phyloP scores from a whole-genome alignment of 2,797 vertebrate genomes.

The Sebastes taczanowskii region DNA sequence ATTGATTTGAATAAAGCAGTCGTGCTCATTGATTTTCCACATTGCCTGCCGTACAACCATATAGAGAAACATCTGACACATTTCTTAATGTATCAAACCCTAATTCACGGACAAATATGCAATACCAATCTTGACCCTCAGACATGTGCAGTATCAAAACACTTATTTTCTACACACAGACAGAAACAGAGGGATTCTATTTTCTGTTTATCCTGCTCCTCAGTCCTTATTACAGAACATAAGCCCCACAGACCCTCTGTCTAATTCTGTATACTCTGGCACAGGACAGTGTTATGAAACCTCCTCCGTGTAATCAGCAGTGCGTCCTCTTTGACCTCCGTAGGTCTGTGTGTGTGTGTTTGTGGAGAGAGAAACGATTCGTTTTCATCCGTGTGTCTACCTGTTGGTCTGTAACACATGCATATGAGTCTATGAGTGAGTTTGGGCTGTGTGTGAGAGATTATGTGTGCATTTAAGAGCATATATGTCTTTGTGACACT shows the following conservation, averaged over 20 bases:
- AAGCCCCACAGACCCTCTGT: slow-evolving; percentile 19
- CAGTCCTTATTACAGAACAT: slow-evolving; percentile 8
- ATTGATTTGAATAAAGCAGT: not conserved
- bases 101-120: not conserved
- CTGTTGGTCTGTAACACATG: not conserved
- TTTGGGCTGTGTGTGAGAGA: not conserved
- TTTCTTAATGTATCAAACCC: not conserved
- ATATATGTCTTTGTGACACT: not conserved
- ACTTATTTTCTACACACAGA: not conserved
- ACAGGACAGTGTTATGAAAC: slow-evolving; percentile 28
- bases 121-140: not conserved
- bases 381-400: not conserved
- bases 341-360: not conserved
- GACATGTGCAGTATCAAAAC: not conserved
- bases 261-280: slow-evolving; percentile 19
- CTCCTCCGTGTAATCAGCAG: slow-evolving; percentile 25
- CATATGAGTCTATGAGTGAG: not conserved
- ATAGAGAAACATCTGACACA: not conserved
- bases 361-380: not conserved
- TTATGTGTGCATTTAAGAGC: not conserved
- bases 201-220: slow-evolving; percentile 7
- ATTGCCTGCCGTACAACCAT: not conserved
- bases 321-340: slow-evolving; percentile 34
- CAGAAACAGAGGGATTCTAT: not conserved
- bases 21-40: not conserved